Base-by-base conservation (phyloP, 1,140 invertebrate species). In the Drosophila bipectinata region DNA sequence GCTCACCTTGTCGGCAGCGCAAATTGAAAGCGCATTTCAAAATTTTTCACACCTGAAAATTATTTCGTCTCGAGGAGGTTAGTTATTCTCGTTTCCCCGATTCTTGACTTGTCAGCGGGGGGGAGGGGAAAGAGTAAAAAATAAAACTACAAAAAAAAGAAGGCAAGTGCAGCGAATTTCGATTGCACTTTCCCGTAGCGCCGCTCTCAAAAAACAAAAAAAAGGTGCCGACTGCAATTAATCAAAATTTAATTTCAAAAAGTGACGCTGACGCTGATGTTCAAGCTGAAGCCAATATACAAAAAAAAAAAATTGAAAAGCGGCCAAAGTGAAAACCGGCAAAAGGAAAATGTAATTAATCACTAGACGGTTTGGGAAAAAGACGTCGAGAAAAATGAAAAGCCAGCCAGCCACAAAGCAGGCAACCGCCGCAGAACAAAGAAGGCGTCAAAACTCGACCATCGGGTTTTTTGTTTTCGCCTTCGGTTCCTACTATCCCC, bases 41-140 rank as follows among this genome's bases (percentile, higher is more conserved):
- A 87, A 87, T 88, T 82, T 87, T 87, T 87, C 82, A 87, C 82
- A 87, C 83, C 83, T 87, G 82, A 87, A 87, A 88, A 88, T 88
- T 87, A 72, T 88, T 87, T 87, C 66, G 82, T 85, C 77, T 73
- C 80, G 63, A 82, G 68, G 56, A 56, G 57, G 48, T 55, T 54
- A 45, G 14, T 64, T 34, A 10, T 57, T 57, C 34, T 57, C 26
- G 48, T 15, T 74, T 39, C 26, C 41, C 44, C 39, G 32, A 44
- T 48, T 48, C 41, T 44, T 21, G 18, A 18, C 15, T 72, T 57
- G 68, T 72, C 69, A 60, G 78, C 66, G 72, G 75, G 74, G 57
- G 45, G 60, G 74, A 54, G 45, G 60, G 45, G 26, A 44, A 15
- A 44, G 15, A 44, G 15, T 18, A 44, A 2, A 44, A 44, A 8